Conservation (phyloP, 2,797 vertebrate species). For the Enteromius treurensis region DNA sequence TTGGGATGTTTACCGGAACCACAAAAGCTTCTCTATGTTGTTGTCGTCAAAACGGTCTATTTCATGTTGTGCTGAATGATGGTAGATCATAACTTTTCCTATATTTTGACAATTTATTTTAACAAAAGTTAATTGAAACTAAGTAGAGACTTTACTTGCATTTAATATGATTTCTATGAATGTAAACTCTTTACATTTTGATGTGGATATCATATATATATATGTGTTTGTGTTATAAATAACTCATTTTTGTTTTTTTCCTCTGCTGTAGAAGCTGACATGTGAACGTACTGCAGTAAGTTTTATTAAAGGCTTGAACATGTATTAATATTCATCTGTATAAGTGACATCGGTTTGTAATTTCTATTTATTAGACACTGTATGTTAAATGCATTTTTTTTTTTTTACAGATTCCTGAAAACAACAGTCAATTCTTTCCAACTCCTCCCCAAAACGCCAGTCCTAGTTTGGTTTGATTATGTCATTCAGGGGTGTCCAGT, state of each 20-base stretch:
- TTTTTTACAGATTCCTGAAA: neutral
- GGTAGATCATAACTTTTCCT: neutral
- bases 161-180: neutral
- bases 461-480: neutral
- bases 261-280: constrained; percentile 32
- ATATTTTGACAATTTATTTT: neutral
- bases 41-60: too few relatives aligned
- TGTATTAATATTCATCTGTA: neutral
- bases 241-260: constrained; percentile 6
- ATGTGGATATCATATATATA: too few relatives aligned
- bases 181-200: neutral
- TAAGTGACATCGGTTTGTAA: too few relatives aligned
- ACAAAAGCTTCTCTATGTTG: too few relatives aligned
- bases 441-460: neutral
- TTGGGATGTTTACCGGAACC: too few relatives aligned
- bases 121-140: neutral
- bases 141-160: neutral
- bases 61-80: neutral
- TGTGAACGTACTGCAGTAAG: constrained; percentile 40
- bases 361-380: neutral
- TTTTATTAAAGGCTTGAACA: neutral
- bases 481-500: neutral
- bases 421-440: neutral
- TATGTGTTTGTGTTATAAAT: too few relatives aligned
- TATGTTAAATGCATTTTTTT: neutral